phyloP scores from a whole-genome alignment of 2,888 invertebrate genomes.

The Mythimna albipuncta region DNA sequence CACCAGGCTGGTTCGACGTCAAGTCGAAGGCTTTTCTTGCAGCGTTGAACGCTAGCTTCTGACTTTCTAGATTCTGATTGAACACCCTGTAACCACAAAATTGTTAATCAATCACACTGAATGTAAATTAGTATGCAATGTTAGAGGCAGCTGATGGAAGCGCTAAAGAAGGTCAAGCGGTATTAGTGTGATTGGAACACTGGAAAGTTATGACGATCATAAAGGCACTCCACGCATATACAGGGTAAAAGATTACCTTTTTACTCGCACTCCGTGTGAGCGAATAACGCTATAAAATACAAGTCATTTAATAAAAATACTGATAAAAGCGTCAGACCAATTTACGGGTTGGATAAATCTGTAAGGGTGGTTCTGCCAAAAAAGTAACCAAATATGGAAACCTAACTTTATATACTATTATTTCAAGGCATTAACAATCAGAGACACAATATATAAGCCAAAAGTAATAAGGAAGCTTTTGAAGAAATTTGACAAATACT shows the following conservation, averaged over 20 bases:
- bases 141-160: conserved; percentile 52
- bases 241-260: conserved; percentile 57
- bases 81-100: conserved; percentile 80
- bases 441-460: neutral
- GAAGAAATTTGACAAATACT: neutral
- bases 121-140: conserved; percentile 41
- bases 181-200: conserved; percentile 47
- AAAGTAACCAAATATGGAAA: too few species aligned
- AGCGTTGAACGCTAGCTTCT: conserved; percentile 80
- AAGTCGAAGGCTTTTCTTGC: conserved; percentile 85
- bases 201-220: conserved; percentile 51
- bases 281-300: conserved; percentile 52
- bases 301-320: conserved; percentile 36
- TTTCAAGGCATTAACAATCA: neutral
- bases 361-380: neutral
- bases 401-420: neutral
- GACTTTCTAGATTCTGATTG: conserved; percentile 77
- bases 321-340: neutral
- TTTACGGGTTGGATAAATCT: neutral
- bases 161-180: conserved; percentile 43
- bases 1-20: conserved; percentile 79
- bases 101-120: conserved; percentile 61
- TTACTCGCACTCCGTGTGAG: conserved; percentile 24
- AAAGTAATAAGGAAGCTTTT: neutral
- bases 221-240: conserved; percentile 22